Evolutionary conservation across 1,140 invertebrate species (phyloP).

Genomic region (Leptinotarsa lineolata): DNA sequence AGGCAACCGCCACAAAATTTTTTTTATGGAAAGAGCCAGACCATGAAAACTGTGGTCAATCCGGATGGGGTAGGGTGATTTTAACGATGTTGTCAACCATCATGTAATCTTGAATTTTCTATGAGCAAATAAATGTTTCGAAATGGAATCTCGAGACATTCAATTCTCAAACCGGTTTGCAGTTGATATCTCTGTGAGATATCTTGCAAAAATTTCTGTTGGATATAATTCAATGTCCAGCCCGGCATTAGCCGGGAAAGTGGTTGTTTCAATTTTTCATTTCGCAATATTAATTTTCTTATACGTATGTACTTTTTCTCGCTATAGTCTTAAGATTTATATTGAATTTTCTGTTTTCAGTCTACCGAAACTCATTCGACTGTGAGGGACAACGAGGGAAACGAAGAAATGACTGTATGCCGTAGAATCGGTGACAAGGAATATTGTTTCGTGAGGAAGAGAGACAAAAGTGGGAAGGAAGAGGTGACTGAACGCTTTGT

Average conservation of each 20-base stretch:
- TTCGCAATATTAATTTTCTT: too few species aligned
- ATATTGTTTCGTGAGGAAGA: slow-evolving; percentile 55
- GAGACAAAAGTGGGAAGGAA: slow-evolving; percentile 57
- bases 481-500: slow-evolving; percentile 57
- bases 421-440: slow-evolving; percentile 57
- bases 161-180: too few species aligned
- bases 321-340: background rate
- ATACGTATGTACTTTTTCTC: too few species aligned
- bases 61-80: slow-evolving; percentile 55
- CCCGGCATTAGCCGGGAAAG: too few species aligned
- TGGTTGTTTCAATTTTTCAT: too few species aligned
- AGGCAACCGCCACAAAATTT: background rate
- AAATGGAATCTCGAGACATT: too few species aligned
- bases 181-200: too few species aligned
- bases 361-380: slow-evolving; percentile 57
- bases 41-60: slow-evolving; percentile 50
- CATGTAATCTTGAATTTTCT: too few species aligned
- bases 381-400: slow-evolving; percentile 59
- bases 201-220: too few species aligned
- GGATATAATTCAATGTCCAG: too few species aligned
- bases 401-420: slow-evolving; percentile 58
- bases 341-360: slow-evolving; percentile 40
- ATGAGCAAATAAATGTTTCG: too few species aligned
- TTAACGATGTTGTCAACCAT: background rate
- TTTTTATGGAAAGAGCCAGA: slow-evolving; percentile 20